phyloP scores from a whole-genome alignment of 2,797 vertebrate species.

The Scolopax rusticola region DNA sequence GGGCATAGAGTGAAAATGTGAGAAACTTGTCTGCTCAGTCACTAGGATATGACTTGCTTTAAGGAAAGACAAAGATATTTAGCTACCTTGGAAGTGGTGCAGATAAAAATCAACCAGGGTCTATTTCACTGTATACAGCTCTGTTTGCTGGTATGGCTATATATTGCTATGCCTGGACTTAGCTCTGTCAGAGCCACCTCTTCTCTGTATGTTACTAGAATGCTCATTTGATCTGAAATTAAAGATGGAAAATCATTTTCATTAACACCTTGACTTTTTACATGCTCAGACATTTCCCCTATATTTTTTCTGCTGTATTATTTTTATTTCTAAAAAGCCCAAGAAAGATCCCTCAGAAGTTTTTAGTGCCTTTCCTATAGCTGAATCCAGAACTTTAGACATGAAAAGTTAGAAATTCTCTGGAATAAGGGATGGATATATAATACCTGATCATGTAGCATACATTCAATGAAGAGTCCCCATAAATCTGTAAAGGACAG shows the following conservation, averaged over 20 bases:
- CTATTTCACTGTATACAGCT: background rate
- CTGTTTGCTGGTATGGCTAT: background rate
- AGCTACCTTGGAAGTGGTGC: background rate
- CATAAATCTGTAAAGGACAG: slow-evolving; percentile 78
- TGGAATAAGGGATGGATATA: background rate
- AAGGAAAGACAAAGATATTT: background rate
- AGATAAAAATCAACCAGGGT: background rate
- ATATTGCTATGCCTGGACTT: background rate
- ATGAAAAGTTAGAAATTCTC: background rate
- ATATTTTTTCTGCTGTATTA: background rate
- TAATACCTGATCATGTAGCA: slow-evolving; percentile 77
- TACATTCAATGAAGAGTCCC: slow-evolving; percentile 81
- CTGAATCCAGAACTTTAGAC: background rate
- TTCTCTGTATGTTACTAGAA: background rate
- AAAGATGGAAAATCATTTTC: background rate
- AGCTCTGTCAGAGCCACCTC: background rate
- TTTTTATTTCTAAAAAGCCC: background rate
- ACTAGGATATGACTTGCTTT: background rate
- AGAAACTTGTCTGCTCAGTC: background rate
- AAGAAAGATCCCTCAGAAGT: background rate
- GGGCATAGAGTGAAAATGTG: accelerated
- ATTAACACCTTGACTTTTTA: background rate
- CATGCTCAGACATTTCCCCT: background rate
- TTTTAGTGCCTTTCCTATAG: background rate
- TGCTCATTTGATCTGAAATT: background rate